Evolutionary conservation across 1,140 invertebrate species (phyloP).

Genomic region (Drosophila kikkawai): DNA sequence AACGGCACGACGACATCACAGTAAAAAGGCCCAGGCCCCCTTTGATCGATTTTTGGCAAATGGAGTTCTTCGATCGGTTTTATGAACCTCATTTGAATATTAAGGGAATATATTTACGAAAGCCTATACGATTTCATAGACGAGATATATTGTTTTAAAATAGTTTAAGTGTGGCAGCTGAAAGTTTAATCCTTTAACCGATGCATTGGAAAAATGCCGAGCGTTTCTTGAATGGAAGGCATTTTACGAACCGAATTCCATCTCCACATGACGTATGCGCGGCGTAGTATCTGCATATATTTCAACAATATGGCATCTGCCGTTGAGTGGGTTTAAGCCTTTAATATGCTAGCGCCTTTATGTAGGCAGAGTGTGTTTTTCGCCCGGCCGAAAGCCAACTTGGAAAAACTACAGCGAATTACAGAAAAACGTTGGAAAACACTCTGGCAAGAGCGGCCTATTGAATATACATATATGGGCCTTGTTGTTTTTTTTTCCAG

Average conservation of each 20-base stretch:
- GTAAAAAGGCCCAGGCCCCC: conserved; percentile 1
- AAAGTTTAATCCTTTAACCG: not conserved
- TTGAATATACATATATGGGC: conserved; percentile 49
- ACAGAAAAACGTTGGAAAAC: conserved; percentile 58
- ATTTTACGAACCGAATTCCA: conserved; percentile 51
- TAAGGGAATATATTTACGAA: too few species aligned
- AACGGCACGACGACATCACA: conserved; percentile 33
- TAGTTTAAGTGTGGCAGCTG: not conserved
- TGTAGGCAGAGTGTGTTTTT: conserved; percentile 52
- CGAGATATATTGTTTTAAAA: not conserved
- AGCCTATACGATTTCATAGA: not conserved
- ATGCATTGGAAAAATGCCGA: conserved; percentile 11
- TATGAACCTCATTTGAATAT: not conserved
- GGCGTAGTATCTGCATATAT: conserved; percentile 25
- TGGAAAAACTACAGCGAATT: conserved; percentile 63
- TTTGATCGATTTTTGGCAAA: not conserved
- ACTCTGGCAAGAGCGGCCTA: conserved; percentile 35
- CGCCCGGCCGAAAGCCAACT: conserved; percentile 15
- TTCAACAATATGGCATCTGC: conserved; percentile 61
- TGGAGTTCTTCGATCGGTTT: conserved; percentile 1
- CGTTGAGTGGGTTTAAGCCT: conserved; percentile 65
- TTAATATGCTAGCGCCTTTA: conserved; percentile 69
- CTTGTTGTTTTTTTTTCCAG: conserved; percentile 24
- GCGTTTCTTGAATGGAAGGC: conserved; percentile 66
- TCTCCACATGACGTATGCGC: conserved; percentile 55